Percentiles rank a stretch among this genome's conserved stretches.
Conservation (phyloP, 2,113 vertebrate genomes). For the Pithys albifrons region DNA sequence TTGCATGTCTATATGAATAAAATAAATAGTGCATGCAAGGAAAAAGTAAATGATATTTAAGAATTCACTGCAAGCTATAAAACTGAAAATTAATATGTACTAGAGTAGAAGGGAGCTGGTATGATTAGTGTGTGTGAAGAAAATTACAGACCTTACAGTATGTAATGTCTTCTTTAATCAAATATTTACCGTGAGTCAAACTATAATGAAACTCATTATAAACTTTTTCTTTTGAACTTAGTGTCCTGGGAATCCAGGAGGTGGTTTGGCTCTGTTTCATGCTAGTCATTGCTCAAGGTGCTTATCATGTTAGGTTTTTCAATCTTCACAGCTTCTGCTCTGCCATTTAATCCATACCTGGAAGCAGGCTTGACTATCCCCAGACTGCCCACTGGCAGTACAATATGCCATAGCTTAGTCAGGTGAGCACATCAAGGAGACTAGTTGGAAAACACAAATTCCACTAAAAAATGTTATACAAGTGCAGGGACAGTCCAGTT, state of each 20-base stretch:
- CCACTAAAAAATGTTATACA: background rate
- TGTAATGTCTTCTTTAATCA: conserved; percentile 28
- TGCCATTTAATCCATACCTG: background rate
- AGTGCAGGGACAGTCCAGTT: background rate
- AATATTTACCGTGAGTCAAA: conserved; percentile 28
- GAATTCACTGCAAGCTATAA: conserved; percentile 31
- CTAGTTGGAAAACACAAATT: background rate
- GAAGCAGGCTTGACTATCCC: background rate
- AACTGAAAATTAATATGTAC: background rate
- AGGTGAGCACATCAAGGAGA: background rate
- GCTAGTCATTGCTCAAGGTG: background rate
- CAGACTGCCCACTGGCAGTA: background rate
- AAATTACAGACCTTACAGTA: conserved; percentile 35
- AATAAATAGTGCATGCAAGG: background rate
- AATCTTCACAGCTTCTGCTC: background rate
- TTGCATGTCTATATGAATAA: background rate
- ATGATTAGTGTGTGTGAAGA: conserved; percentile 19
- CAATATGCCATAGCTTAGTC: background rate
- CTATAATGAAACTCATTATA: background rate
- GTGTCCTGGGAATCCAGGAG: background rate
- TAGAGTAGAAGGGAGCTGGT: background rate
- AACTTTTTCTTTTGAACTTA: conserved; percentile 14
- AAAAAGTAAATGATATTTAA: conserved; percentile 39
- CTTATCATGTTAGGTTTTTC: background rate
- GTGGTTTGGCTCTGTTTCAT: background rate